Percentiles rank a stretch among this genome's conserved stretches.
phyloP scores from a whole-genome alignment of 1,140 invertebrate genomes.

The Notospermus geniculatus region DNA sequence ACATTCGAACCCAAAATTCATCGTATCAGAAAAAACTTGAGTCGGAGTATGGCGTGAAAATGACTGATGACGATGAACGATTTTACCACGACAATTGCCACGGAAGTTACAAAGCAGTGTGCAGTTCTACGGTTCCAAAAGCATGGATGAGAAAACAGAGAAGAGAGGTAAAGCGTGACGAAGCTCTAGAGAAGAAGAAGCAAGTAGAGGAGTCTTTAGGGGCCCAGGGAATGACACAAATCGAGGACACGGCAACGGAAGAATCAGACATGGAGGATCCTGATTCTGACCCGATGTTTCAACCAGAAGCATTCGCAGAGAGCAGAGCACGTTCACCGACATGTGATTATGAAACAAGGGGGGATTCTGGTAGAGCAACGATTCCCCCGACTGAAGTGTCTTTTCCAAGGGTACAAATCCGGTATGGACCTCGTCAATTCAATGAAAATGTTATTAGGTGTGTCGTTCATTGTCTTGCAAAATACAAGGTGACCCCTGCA shows the following conservation, averaged over 20 bases:
- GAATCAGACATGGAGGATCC: background rate
- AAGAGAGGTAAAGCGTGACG: background rate
- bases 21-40: too few relatives aligned
- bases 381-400: too few relatives aligned
- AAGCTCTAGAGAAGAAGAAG: background rate
- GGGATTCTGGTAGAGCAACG: background rate
- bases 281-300: background rate
- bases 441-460: slow-evolving; percentile 1
- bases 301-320: background rate
- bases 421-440: background rate
- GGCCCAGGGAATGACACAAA: background rate
- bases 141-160: background rate
- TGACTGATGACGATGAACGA: background rate
- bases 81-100: background rate
- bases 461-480: background rate
- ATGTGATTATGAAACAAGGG: background rate
- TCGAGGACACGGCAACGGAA: background rate
- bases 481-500: background rate
- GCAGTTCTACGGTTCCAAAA: slow-evolving; percentile 1
- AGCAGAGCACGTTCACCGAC: background rate
- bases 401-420: background rate
- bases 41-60: too few relatives aligned
- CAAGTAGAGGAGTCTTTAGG: background rate
- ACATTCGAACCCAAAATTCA: too few relatives aligned
- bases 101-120: slow-evolving; percentile 1